Evolutionary conservation across 2,113 vertebrate genomes (phyloP), one percentile per base, ranked within the genome.

Genomic region (Platanista minor): DNA sequence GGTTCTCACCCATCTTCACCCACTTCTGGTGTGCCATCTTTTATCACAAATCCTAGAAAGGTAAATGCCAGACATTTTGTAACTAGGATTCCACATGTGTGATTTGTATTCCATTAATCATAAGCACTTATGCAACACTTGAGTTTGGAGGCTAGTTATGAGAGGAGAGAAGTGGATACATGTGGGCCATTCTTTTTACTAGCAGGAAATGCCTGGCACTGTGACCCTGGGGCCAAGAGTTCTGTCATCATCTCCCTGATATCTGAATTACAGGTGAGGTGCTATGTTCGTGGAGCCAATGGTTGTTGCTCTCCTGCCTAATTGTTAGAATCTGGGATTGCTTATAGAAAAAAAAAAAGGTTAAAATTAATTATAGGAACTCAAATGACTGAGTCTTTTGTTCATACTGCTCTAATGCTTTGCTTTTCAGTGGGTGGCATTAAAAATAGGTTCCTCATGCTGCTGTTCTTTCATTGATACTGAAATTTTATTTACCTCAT

Each of bases 221-320:
- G 18, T n/a, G 41, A 52, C 12, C 4, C 3, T 1, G 39, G 36
- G 41, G 21, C 6, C 13, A 17, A 11, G 6, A 1, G 12, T 36
- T 33, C 52, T 10, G n/a, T 31, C 6, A 27, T 43, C 25, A 31
- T 49, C n/a, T 49, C 29, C 17, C 31, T 4, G 31, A 6, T 29
- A 18, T 29, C 29, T 46, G 43, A 54, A 14, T 84, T 27, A 31
- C 3, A 54, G 25, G 14, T 10, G 13, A 71, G 71, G 8, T 29
- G 36, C 2, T 3, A 11, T 72, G 25, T 64, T 78, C 13, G 13
- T 83, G 59, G 13, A 92, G 27, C 18, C 64, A 69, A 11, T 0
- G 2, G 31, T 27, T 36, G 3, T 18, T 87, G 21, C 5, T 43
- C 25, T 29, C 43, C 1, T 89, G 80, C 33, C 27, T 75, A 27